Conservation (phyloP, 2,797 vertebrate species). For the Gouania willdenowi region DNA sequence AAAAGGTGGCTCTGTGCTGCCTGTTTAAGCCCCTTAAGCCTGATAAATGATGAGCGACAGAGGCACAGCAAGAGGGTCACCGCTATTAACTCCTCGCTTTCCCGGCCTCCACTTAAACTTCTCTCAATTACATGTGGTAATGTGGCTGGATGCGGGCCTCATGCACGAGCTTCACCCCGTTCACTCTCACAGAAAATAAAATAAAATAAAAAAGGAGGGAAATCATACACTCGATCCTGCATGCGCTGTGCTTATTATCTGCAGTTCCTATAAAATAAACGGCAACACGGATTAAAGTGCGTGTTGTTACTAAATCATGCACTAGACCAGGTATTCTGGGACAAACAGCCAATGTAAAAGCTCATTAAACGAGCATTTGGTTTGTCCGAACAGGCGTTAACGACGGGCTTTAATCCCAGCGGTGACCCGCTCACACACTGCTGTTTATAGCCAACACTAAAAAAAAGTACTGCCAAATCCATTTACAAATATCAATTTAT, state of each 20-base stretch:
- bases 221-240: slow-evolving; percentile 22
- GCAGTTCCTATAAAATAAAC: slow-evolving; percentile 24
- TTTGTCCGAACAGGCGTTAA: slow-evolving; percentile 61
- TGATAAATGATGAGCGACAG: slow-evolving; percentile 82
- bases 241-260: slow-evolving; percentile 7
- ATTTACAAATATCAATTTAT: no score
- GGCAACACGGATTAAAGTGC: slow-evolving; percentile 42
- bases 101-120: slow-evolving; percentile 75
- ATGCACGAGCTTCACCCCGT: slow-evolving; percentile 41
- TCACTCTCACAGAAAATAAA: slow-evolving; percentile 22
- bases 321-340: slow-evolving; percentile 67
- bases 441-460: no score
- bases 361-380: slow-evolving; percentile 71
- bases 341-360: slow-evolving; percentile 64
- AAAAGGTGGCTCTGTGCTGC: slow-evolving; percentile 70
- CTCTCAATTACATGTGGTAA: slow-evolving; percentile 75
- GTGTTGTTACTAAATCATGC: slow-evolving; percentile 47
- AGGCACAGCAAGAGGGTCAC: slow-evolving; percentile 76
- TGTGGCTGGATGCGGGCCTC: slow-evolving; percentile 60
- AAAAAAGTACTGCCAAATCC: no score
- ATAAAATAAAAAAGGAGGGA: background rate
- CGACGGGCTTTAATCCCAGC: slow-evolving; percentile 63
- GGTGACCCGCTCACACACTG: slow-evolving; percentile 54
- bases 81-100: slow-evolving; percentile 77
- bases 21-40: slow-evolving; percentile 79